Evolutionary conservation across 2,797 vertebrate genomes (phyloP).

Genomic region (Anableps anableps): DNA sequence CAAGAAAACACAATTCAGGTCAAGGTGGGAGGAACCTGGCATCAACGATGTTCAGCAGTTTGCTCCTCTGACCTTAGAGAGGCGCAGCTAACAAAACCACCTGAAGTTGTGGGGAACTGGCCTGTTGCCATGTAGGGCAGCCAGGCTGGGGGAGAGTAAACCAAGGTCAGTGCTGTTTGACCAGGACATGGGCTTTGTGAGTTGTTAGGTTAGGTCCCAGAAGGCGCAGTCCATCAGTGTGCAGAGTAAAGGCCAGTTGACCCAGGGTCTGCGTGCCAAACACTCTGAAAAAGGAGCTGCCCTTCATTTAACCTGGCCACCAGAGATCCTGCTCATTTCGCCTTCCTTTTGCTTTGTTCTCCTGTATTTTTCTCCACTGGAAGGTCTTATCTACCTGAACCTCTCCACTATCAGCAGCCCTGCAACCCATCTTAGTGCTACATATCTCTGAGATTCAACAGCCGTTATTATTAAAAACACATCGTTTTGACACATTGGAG

Average conservation of each 20-base stretch:
- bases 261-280: slow-evolving; percentile 42
- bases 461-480: slow-evolving; percentile 43
- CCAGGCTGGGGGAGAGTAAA: neutral
- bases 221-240: slow-evolving; percentile 3
- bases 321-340: slow-evolving; percentile 14
- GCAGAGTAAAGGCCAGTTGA: slow-evolving; percentile 35
- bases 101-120: slow-evolving; percentile 22
- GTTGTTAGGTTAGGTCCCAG: slow-evolving; percentile 40
- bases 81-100: slow-evolving; percentile 36
- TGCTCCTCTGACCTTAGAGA: slow-evolving; percentile 57
- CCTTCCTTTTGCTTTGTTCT: neutral
- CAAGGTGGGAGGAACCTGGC: slow-evolving; percentile 50
- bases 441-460: slow-evolving; percentile 37
- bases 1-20: slow-evolving; percentile 51
- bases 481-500: slow-evolving; percentile 38
- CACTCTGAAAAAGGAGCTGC: slow-evolving; percentile 21
- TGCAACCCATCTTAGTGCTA: slow-evolving; percentile 33
- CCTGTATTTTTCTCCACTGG: slow-evolving; percentile 6
- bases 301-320: slow-evolving; percentile 35
- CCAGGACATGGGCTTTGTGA: slow-evolving; percentile 27
- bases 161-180: neutral
- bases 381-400: slow-evolving; percentile 13
- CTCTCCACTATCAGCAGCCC: slow-evolving; percentile 23
- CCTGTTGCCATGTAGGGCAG: slow-evolving; percentile 34
- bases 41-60: slow-evolving; percentile 48